Conservation (phyloP, 37 sponge, comb jelly and placozoan genomes). For the Mnemiopsis leidyi region DNA sequence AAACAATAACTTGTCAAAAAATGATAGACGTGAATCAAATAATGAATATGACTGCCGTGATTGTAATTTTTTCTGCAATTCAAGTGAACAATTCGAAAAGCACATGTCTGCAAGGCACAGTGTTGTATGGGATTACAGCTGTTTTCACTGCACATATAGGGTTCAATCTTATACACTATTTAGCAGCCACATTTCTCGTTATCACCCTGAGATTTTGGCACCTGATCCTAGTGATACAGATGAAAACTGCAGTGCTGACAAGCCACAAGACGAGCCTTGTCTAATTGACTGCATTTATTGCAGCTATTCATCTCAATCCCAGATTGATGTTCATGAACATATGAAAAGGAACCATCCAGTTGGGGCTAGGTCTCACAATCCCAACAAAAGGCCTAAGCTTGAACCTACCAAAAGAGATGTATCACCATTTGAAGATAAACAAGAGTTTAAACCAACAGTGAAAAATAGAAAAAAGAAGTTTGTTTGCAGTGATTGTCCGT, state of each 20-base stretch:
- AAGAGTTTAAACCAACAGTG: background rate
- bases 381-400: background rate
- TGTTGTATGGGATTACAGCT: constrained; percentile 39
- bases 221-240: constrained; percentile 3
- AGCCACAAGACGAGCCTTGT: background rate
- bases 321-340: constrained; percentile 31
- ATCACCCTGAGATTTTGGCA: background rate
- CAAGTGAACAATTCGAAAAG: constrained; percentile 39
- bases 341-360: background rate
- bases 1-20: background rate
- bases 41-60: constrained; percentile 39
- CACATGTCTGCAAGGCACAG: constrained; percentile 51
- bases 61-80: constrained; percentile 37
- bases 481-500: constrained; percentile 1
- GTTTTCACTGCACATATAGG: constrained; percentile 26
- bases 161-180: background rate
- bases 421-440: background rate
- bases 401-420: background rate
- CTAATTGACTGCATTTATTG: constrained; percentile 23
- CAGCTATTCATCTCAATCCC: background rate
- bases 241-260: background rate
- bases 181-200: background rate
- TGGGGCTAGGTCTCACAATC: background rate
- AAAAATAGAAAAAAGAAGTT: background rate
- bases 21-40: background rate